Percentiles rank a stretch among this genome's conserved stretches.
phyloP scores from a whole-genome alignment of 1,140 invertebrate species.

The Vollenhovia emeryi region DNA sequence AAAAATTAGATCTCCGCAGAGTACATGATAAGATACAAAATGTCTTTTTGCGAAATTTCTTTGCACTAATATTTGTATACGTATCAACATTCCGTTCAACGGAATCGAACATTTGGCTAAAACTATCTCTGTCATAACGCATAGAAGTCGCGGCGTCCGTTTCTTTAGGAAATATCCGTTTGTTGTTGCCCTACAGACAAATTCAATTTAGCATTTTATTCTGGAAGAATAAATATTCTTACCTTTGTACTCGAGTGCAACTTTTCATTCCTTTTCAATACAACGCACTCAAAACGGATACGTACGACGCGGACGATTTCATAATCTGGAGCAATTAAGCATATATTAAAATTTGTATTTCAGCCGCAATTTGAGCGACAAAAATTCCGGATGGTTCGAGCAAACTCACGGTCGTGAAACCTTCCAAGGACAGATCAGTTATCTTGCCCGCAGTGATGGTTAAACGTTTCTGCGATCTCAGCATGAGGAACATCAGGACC shows the following conservation, averaged over 20 bases:
- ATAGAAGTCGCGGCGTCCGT: not conserved
- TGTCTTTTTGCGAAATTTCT: not conserved
- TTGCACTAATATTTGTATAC: not conserved
- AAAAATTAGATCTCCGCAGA: not conserved
- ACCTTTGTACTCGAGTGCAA: not conserved
- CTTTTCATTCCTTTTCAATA: not conserved
- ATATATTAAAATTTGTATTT: conserved; percentile 8
- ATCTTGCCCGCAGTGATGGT: conserved; percentile 60
- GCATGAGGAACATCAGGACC: conserved; percentile 47
- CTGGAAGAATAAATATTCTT: not conserved
- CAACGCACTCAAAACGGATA: conserved; percentile 45
- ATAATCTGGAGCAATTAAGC: conserved; percentile 29
- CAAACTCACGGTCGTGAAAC: conserved; percentile 52
- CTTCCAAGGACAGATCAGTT: conserved; percentile 52
- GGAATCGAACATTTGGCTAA: not conserved
- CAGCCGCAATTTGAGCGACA: not conserved
- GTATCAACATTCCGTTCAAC: conserved; percentile 6
- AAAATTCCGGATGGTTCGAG: not conserved
- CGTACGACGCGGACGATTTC: conserved; percentile 45
- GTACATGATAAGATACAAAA: not conserved
- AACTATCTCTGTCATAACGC: not conserved
- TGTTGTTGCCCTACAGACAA: not conserved
- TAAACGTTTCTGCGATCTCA: conserved; percentile 58
- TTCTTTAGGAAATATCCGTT: not conserved
- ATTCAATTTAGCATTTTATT: not conserved